Conservation (phyloP, 2,113 vertebrate species). For the Epinephelus cyanopodus region DNA sequence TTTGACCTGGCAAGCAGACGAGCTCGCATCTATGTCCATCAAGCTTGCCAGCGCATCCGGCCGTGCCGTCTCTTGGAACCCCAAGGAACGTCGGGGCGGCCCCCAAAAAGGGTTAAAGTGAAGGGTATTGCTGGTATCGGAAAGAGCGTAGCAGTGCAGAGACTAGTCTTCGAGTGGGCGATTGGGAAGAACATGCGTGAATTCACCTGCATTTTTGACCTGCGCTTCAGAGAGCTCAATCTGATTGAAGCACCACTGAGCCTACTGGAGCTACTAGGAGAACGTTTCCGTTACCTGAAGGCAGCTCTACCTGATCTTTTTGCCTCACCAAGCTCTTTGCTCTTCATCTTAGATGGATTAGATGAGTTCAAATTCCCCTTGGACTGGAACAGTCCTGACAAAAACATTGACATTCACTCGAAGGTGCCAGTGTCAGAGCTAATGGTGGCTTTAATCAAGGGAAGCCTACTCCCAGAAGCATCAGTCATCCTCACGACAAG, state of each 20-base stretch:
- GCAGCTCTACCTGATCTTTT: conserved; percentile 61
- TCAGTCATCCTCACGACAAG: conserved; percentile 78
- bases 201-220: conserved; percentile 74
- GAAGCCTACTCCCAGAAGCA: conserved; percentile 73
- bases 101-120: conserved; percentile 79
- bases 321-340: conserved; percentile 42
- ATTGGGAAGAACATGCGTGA: conserved; percentile 79
- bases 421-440: conserved; percentile 68
- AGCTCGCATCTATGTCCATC: conserved; percentile 78
- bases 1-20: conserved; percentile 75
- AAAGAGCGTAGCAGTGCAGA: conserved; percentile 83
- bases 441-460: conserved; percentile 74
- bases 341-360: conserved; percentile 80
- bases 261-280: conserved; percentile 69
- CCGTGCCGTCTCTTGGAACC: conserved; percentile 60
- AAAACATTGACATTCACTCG: conserved; percentile 45
- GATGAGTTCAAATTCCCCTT: conserved; percentile 78
- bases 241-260: conserved; percentile 59
- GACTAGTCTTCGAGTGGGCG: conserved; percentile 84
- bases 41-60: conserved; percentile 73
- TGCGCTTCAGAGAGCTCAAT: conserved; percentile 80
- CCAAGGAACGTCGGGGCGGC: conserved; percentile 22
- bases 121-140: conserved; percentile 85
- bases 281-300: conserved; percentile 69
- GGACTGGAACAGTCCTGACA: conserved; percentile 48